Percentiles rank a stretch among this genome's conserved stretches.
phyloP scores from a whole-genome alignment of 35 echinoderm and acorn worm species.

The Ophiothrix spiculata region DNA sequence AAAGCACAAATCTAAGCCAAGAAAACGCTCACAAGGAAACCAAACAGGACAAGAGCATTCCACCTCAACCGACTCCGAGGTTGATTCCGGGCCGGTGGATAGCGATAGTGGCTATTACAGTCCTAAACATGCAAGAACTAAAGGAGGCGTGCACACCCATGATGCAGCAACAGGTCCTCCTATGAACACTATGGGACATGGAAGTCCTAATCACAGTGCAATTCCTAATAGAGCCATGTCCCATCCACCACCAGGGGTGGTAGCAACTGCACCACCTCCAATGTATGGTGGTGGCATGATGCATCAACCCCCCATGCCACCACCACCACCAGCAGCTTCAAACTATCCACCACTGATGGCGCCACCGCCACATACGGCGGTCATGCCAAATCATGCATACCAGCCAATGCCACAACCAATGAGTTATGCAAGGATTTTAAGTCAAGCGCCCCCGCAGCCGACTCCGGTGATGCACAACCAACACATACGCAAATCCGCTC shows the following conservation, averaged over 20 bases:
- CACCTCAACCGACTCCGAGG: constrained; percentile 76
- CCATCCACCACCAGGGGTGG: background rate
- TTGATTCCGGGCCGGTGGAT: constrained; percentile 53
- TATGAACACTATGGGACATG: background rate
- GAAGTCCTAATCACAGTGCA: background rate
- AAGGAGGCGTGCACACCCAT: constrained; percentile 26
- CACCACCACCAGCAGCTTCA: constrained; percentile 13
- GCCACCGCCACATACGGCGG: constrained; percentile 18
- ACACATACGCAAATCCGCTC: background rate
- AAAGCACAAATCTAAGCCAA: constrained; percentile 37
- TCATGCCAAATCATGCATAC: background rate
- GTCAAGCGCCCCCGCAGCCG: constrained; percentile 15
- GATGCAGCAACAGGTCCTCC: constrained; percentile 45
- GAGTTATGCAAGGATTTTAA: constrained; percentile 37
- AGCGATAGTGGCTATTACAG: constrained; percentile 97
- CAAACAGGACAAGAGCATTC: constrained; percentile 71
- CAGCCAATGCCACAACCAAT: constrained; percentile 7
- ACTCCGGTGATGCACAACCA: constrained; percentile 3
- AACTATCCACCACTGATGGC: constrained; percentile 1
- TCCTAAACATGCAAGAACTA: constrained; percentile 58
- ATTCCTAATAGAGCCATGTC: background rate
- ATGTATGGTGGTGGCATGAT: constrained; percentile 4
- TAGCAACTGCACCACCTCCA: background rate
- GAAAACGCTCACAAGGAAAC: constrained; percentile 75
- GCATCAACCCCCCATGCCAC: background rate